phyloP scores from a whole-genome alignment of 2,888 invertebrate genomes.

The Linnaemya vulpina region DNA sequence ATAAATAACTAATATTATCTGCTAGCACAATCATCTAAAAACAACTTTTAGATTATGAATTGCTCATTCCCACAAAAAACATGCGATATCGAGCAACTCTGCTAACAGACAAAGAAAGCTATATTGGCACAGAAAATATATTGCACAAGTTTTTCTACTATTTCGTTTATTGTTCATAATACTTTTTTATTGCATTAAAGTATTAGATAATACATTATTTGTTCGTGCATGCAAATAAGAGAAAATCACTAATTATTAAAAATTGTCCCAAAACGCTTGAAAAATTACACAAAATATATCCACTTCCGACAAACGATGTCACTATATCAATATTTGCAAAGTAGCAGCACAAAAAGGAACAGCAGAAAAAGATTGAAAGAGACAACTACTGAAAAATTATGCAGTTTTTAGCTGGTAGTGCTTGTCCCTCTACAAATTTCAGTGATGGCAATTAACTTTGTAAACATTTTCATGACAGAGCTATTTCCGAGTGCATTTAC shows the following conservation, averaged over 20 bases:
- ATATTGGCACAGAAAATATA: background rate
- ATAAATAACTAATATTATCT: background rate
- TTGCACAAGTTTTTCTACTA: background rate
- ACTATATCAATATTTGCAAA: conserved; percentile 25
- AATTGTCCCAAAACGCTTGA: background rate
- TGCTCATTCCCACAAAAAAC: background rate
- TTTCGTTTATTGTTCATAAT: background rate
- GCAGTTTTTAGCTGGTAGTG: no score
- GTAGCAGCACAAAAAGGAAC: conserved; percentile 11
- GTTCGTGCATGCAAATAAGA: background rate
- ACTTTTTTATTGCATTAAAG: background rate
- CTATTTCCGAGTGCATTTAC: no score
- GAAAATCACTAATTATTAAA: background rate
- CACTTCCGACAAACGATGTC: background rate
- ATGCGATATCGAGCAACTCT: background rate
- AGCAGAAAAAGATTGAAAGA: background rate
- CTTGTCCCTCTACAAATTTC: no score
- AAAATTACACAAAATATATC: conserved; percentile 30
- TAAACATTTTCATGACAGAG: no score
- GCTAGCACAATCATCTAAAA: conserved; percentile 19
- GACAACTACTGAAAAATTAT: background rate
- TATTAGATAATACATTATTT: background rate
- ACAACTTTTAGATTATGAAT: background rate
- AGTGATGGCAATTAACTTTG: no score
- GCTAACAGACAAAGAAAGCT: background rate